These are phyloP conservation scores for Ditula angustiorana DNA, from an alignment of 2,888 invertebrate genomes.

Conservation along the genomic window DNA sequence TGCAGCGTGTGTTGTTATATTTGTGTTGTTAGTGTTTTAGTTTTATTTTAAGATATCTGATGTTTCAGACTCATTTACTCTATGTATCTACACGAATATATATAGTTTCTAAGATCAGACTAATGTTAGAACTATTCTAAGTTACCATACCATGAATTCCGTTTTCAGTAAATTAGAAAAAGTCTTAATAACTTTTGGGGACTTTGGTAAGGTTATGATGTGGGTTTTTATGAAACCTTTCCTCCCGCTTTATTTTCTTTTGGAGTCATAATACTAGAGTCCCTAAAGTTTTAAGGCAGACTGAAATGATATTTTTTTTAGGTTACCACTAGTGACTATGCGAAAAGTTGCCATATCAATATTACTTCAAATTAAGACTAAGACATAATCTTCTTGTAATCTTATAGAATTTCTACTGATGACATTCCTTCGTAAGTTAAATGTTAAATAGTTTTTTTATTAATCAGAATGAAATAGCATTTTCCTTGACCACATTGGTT, in stretches of 20 bases:
- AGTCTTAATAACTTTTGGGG: constrained; percentile 7
- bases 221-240: background rate
- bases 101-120: constrained; percentile 2
- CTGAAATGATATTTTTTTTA: constrained; percentile 34
- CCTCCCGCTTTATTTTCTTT: constrained; percentile 1
- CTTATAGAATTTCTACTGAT: constrained; percentile 74
- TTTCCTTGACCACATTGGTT: background rate
- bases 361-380: constrained; percentile 43
- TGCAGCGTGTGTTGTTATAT: constrained; percentile 17
- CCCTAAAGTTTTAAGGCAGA: constrained; percentile 25
- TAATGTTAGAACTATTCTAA: constrained; percentile 11
- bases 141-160: constrained; percentile 26
- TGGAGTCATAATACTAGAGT: constrained; percentile 5
- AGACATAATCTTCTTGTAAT: constrained; percentile 57
- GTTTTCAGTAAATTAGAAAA: constrained; percentile 14
- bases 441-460: constrained; percentile 48
- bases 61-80: constrained; percentile 17
- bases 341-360: constrained; percentile 45
- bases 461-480: constrained; percentile 8
- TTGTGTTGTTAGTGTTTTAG: constrained; percentile 22
- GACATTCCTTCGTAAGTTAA: constrained; percentile 56
- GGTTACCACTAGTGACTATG: constrained; percentile 40
- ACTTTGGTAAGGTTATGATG: background rate
- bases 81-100: constrained; percentile 6
- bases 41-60: constrained; percentile 21